Base-by-base conservation (phyloP, 2,888 invertebrate species). In the Plebejus anna region DNA sequence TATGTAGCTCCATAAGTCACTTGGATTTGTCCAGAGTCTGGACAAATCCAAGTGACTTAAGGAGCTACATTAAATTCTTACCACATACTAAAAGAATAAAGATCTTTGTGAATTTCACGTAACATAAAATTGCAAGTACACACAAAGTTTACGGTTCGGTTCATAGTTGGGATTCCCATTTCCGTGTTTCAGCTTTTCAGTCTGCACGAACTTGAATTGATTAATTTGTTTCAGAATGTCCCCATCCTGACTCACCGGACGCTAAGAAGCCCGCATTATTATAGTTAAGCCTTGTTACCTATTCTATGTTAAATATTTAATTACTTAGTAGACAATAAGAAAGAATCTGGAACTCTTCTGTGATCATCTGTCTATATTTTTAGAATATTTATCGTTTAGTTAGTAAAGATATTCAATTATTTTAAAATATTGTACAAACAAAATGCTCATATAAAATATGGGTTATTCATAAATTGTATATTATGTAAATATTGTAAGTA, bases 231-330 rank as follows among this genome's bases (percentile, higher is more conserved):
- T 77, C 86, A 94, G 94, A 93, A 88, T 88, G 84, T 81, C 89
- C 92, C 81, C 92, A 94, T 84, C 90, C 94, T 81, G 93, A 93
- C 82, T 93, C 93, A 77, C 94, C 94, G 84, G 92, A 91, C 85
- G 90, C 91, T 85, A 94, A 94, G 89, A 94, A 94, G 85, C 92
- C 93, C 82, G 89, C 93, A 82, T 92, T 94, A 93, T 93, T 92
- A 90, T 88, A 70, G 55, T 70, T 13, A 55, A 70, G 55, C 83
- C 85, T 87, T 89, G 91, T 91, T 91, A 91, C 91, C 91, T 83
- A 85, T 81, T 79, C 79, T 81, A 81, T 75, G 79, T 79, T 80
- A 79, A 75, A 78, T 79, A 77, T 77, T 78, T 79, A 78, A 76
- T 78, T 22, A 22, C 22, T 22, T 78, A 77, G 70, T 79, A 79